These are phyloP conservation scores for Brachymystax lenok DNA, from an alignment of 2,797 vertebrate genomes.

Conservation along the genomic window DNA sequence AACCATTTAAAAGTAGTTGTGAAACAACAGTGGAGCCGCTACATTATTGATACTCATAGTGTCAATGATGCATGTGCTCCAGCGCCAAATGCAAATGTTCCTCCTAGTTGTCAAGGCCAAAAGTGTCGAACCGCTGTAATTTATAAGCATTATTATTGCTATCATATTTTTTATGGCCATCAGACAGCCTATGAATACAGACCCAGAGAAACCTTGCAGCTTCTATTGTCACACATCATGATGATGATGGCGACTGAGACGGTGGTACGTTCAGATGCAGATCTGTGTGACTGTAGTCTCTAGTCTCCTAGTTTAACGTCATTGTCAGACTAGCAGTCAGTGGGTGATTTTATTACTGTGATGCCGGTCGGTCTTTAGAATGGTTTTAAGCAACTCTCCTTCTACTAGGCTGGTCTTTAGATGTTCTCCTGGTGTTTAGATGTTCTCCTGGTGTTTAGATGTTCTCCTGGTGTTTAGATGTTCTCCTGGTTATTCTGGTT, in stretches of 20 bases:
- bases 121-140: slow-evolving; percentile 36
- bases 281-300: slow-evolving; percentile 52
- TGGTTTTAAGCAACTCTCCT: slow-evolving; percentile 35
- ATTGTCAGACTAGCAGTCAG: neutral
- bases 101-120: slow-evolving; percentile 40
- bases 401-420: slow-evolving; percentile 4
- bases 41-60: slow-evolving; percentile 65
- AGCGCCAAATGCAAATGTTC: slow-evolving; percentile 50
- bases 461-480: no score
- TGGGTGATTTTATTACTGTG: slow-evolving; percentile 32
- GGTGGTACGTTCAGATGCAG: slow-evolving; percentile 39
- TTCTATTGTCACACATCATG: slow-evolving; percentile 33
- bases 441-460: no score
- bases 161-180: slow-evolving; percentile 25
- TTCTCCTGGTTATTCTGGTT: slow-evolving; percentile 28
- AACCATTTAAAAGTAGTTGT: slow-evolving; percentile 55
- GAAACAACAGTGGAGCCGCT: slow-evolving; percentile 54
- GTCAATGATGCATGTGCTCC: slow-evolving; percentile 63
- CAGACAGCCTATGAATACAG: neutral
- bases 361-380: slow-evolving; percentile 32
- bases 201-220: slow-evolving; percentile 36
- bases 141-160: slow-evolving; percentile 40
- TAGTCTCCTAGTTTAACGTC: neutral
- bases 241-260: slow-evolving; percentile 37
- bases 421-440: slow-evolving; percentile 4